These are phyloP conservation scores for Halichoerus grypus DNA, from an alignment of 2,113 vertebrate genomes.

Conservation along the genomic window DNA sequence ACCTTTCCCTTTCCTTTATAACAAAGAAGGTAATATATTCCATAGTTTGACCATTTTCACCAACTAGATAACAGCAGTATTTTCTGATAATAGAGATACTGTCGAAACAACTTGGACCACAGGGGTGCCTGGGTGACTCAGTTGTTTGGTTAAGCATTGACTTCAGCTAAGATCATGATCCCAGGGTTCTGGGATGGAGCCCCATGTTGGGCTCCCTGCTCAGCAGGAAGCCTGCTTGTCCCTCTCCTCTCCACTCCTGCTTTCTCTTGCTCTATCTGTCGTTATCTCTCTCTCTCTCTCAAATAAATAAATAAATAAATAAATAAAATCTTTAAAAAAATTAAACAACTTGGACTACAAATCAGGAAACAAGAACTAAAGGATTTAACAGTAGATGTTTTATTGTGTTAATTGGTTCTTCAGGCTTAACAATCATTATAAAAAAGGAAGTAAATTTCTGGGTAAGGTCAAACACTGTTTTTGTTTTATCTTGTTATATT, in stretches of 20 bases:
- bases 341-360: background rate
- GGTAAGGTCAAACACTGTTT: background rate
- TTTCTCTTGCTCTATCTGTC: background rate
- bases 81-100: background rate
- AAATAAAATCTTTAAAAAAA: background rate
- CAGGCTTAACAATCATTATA: background rate
- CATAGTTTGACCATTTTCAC: background rate
- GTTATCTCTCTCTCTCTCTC: background rate
- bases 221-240: background rate
- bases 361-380: background rate
- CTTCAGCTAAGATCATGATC: background rate
- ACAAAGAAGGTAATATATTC: background rate
- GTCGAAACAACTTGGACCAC: background rate
- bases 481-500: background rate
- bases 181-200: background rate
- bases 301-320: too few relatives aligned
- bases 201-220: background rate
- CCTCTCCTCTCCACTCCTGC: background rate
- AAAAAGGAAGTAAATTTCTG: background rate
- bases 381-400: background rate
- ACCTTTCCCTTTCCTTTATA: background rate
- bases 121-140: background rate
- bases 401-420: background rate
- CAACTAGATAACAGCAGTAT: background rate
- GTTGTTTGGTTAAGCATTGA: background rate